Conservation (phyloP, 1,140 invertebrate species). For the Drosophila repletoides region DNA sequence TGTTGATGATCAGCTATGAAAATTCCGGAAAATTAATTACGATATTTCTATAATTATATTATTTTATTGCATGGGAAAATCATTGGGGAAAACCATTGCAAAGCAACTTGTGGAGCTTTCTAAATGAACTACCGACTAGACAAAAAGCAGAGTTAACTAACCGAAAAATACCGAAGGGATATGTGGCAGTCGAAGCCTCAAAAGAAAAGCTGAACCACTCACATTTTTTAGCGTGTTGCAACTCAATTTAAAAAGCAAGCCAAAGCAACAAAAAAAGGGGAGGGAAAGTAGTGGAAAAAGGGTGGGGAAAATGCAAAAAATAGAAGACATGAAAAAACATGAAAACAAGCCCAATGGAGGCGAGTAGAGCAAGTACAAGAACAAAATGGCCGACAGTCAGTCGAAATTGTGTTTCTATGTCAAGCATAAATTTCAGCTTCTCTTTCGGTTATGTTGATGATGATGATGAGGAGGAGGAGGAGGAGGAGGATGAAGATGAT, state of each 20-base stretch:
- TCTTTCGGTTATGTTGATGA: conserved; percentile 4
- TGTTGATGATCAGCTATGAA: no score
- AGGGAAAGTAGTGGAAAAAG: background rate
- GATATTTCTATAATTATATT: no score
- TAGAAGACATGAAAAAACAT: conserved; percentile 16
- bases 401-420: conserved; percentile 78
- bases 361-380: conserved; percentile 34
- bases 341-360: conserved; percentile 31
- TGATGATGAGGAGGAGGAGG: conserved; percentile 53
- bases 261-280: background rate
- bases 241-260: conserved; percentile 47
- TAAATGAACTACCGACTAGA: no score
- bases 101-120: no score
- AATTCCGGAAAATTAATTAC: no score
- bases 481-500: conserved; percentile 60
- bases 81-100: no score
- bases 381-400: conserved; percentile 71
- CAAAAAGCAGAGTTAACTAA: no score
- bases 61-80: no score
- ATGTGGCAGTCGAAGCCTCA: no score
- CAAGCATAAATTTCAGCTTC: conserved; percentile 71
- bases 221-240: conserved; percentile 38
- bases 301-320: background rate
- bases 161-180: background rate
- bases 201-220: no score